phyloP scores from a whole-genome alignment of 2,797 vertebrate species.

The Podarcis lilfordi region DNA sequence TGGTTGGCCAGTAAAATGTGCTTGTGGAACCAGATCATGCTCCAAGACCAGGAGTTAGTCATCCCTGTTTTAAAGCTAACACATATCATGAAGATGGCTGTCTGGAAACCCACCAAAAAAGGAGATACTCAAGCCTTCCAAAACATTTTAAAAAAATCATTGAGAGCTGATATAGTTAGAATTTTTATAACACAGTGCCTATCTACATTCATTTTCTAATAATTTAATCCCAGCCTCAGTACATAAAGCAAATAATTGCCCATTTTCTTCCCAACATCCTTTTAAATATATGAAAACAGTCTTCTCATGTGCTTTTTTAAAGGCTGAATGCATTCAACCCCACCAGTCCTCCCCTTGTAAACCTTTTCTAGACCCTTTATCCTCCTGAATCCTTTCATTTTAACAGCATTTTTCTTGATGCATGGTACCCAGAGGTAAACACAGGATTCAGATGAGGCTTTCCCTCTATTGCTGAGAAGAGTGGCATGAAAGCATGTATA shows the following conservation, averaged over 20 bases:
- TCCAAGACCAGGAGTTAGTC: too few species aligned
- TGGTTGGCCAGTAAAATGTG: too few species aligned
- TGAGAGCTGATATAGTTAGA: neutral
- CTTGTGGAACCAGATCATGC: too few species aligned
- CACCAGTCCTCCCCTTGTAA: neutral
- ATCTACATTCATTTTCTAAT: neutral
- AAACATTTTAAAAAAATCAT: neutral
- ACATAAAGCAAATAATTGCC: neutral
- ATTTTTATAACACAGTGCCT: too few species aligned
- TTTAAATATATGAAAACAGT: neutral
- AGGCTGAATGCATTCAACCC: neutral
- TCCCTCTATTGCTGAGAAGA: neutral
- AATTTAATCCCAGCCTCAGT: neutral
- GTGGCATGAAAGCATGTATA: neutral
- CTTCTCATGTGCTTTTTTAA: neutral
- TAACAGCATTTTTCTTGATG: neutral
- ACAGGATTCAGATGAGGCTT: neutral
- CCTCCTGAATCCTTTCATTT: neutral
- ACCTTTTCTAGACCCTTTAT: neutral
- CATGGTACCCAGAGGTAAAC: neutral
- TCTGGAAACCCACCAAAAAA: neutral
- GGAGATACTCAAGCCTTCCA: neutral
- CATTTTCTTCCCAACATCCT: neutral
- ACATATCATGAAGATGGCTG: neutral
- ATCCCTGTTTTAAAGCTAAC: neutral